These are phyloP conservation scores for Molorchus minor DNA, from an alignment of 2,888 invertebrate genomes.

Conservation along the genomic window DNA sequence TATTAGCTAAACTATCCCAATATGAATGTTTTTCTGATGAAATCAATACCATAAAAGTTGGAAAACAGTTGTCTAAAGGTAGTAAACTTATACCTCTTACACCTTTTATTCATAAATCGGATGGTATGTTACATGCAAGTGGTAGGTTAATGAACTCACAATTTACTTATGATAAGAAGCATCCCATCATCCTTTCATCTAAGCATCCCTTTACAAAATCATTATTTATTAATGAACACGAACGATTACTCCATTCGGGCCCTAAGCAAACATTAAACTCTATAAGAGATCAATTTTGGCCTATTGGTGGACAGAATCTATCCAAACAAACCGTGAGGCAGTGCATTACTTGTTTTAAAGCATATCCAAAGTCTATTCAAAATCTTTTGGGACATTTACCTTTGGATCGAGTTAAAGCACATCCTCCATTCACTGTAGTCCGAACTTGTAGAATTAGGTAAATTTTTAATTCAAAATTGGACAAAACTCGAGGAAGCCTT, in stretches of 20 bases:
- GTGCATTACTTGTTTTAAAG: slow-evolving; percentile 6
- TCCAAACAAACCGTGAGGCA: background rate
- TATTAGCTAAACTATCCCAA: no score
- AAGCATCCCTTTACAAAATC: no score
- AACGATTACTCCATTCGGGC: background rate
- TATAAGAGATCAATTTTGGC: no score
- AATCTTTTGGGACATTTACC: background rate
- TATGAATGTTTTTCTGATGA: no score
- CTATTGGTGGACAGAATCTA: background rate
- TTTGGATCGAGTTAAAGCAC: no score
- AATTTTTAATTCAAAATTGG: background rate
- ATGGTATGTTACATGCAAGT: no score
- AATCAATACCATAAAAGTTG: no score
- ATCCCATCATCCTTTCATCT: background rate
- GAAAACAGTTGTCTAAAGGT: no score
- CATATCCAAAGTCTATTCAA: background rate
- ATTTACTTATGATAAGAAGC: background rate
- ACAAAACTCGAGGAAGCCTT: background rate
- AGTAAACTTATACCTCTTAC: background rate
- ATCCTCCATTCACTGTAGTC: no score
- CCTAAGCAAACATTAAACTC: no score
- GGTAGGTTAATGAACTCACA: background rate
- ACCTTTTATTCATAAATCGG: no score
- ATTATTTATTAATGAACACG: no score
- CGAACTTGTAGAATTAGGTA: slow-evolving; percentile 9